Evolutionary conservation across 64 coral and sea anemone species (phyloP).

Genomic region (Montipora foliosa): DNA sequence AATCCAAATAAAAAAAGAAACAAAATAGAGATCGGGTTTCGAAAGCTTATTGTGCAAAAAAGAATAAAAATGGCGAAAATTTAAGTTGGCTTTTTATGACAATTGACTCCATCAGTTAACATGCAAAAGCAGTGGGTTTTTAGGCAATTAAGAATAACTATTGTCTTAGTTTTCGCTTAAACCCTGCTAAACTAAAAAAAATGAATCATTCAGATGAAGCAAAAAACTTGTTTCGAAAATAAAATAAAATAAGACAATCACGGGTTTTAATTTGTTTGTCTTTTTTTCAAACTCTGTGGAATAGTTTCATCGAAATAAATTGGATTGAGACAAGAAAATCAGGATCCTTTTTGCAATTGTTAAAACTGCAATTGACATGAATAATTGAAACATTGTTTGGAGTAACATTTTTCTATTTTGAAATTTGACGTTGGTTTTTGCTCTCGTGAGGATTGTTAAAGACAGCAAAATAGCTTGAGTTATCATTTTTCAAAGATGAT

Average conservation of each 20-base stretch:
- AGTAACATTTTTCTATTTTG: background rate
- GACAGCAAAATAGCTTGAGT: background rate
- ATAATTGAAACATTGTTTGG: background rate
- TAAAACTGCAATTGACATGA: background rate
- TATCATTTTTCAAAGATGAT: background rate
- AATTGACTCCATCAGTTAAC: background rate
- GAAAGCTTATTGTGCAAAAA: background rate
- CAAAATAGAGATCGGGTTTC: background rate
- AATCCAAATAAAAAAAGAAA: background rate
- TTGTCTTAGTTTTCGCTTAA: background rate
- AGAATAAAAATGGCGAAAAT: background rate
- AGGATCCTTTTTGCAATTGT: background rate
- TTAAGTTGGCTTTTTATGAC: background rate
- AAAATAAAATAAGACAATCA: conserved; percentile 1
- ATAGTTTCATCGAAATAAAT: background rate
- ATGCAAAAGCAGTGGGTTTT: background rate
- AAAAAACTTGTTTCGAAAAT: background rate
- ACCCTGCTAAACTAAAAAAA: conserved; percentile 7
- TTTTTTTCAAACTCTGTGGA: background rate
- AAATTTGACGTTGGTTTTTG: background rate
- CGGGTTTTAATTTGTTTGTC: background rate
- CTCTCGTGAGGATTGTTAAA: background rate
- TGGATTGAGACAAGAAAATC: background rate
- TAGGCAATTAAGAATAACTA: background rate
- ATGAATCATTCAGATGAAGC: background rate